phyloP scores from a whole-genome alignment of 2,113 vertebrate species.

The Lota lota region DNA sequence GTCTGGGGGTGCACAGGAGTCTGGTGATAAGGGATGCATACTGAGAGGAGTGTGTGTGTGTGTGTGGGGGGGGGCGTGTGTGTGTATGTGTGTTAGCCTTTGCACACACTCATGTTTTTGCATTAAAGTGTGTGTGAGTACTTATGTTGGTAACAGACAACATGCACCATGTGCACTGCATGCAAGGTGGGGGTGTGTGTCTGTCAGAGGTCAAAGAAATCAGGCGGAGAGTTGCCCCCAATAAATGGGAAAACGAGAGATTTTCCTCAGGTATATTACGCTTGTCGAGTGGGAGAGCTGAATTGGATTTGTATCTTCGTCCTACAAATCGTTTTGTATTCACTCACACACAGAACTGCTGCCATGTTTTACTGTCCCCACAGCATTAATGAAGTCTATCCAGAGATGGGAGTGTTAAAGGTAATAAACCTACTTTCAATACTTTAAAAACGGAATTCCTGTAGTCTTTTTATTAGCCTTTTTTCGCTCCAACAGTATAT shows the following conservation, averaged over 20 bases:
- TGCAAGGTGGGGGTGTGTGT: slow-evolving; percentile 36
- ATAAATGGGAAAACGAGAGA: slow-evolving; percentile 45
- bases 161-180: not conserved
- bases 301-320: slow-evolving; percentile 37
- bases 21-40: slow-evolving; percentile 62
- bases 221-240: slow-evolving; percentile 33
- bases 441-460: too few relatives aligned
- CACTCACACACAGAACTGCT: too few relatives aligned
- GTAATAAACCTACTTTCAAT: too few relatives aligned
- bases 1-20: slow-evolving; percentile 71
- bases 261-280: slow-evolving; percentile 22
- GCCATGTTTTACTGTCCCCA: too few relatives aligned
- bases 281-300: slow-evolving; percentile 15
- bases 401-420: not conserved
- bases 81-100: slow-evolving; percentile 3
- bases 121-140: not conserved
- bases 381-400: too few relatives aligned
- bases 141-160: too few relatives aligned
- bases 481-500: too few relatives aligned
- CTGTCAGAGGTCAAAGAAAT: slow-evolving; percentile 49
- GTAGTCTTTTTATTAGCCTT: too few relatives aligned
- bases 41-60: slow-evolving; percentile 7
- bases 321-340: too few relatives aligned
- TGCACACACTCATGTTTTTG: not conserved
- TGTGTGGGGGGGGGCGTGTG: slow-evolving; percentile 4